These are phyloP conservation scores for Antheraea yamamai DNA, from an alignment of 2,888 invertebrate species.

Conservation along the genomic window DNA sequence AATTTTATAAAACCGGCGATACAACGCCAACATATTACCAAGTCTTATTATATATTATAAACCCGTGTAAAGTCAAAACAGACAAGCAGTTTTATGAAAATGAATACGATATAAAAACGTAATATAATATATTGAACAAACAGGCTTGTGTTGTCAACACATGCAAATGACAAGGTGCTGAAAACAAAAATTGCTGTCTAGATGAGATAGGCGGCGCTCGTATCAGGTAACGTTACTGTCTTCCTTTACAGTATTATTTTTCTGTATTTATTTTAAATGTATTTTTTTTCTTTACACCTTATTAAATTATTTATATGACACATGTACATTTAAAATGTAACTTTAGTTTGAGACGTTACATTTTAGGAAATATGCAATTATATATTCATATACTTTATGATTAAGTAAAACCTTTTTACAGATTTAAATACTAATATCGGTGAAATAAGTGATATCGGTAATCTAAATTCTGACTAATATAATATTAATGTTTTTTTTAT, in stretches of 20 bases:
- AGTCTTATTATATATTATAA: neutral
- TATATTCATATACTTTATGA: no score
- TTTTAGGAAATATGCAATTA: no score
- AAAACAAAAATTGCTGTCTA: slow-evolving; percentile 11
- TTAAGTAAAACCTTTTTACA: no score
- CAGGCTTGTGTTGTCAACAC: slow-evolving; percentile 10
- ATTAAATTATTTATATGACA: neutral
- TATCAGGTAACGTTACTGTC: neutral
- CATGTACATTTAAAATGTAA: neutral
- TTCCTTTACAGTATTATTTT: slow-evolving; percentile 1
- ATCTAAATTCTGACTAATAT: no score
- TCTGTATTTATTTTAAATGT: neutral
- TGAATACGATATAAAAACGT: slow-evolving; percentile 6
- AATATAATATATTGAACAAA: neutral
- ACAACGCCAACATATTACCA: no score
- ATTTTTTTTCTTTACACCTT: neutral
- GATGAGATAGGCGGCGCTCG: neutral
- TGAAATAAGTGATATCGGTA: no score
- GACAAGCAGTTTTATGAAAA: neutral
- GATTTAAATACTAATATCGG: no score
- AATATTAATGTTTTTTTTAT: no score
- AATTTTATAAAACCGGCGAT: no score
- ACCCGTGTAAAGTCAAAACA: neutral
- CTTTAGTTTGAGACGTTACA: no score
- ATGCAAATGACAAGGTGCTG: slow-evolving; percentile 15